phyloP scores from a whole-genome alignment of 2,113 vertebrate species.

The Podarcis cretensis region DNA sequence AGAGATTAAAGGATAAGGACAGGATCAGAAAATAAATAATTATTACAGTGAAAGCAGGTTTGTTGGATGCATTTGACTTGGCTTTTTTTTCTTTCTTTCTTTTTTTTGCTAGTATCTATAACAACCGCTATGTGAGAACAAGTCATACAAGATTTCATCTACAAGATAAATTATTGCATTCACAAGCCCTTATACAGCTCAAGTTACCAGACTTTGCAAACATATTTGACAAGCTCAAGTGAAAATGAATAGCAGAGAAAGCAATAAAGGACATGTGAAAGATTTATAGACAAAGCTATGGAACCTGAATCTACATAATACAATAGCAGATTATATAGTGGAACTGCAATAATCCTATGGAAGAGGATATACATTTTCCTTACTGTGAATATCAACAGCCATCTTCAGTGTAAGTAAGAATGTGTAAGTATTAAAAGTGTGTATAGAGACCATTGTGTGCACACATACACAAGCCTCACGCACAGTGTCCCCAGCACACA shows the following conservation, averaged over 20 bases:
- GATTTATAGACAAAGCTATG: conserved; percentile 5
- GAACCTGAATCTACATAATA: not conserved
- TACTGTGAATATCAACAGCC: not conserved
- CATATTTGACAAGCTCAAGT: not conserved
- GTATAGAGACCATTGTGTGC: too few species aligned
- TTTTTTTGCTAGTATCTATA: not conserved
- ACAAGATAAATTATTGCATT: conserved; percentile 26
- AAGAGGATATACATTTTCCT: not conserved
- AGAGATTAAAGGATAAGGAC: not conserved
- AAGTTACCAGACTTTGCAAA: conserved; percentile 33
- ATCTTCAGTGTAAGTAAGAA: too few species aligned
- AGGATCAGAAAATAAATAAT: conserved; percentile 19
- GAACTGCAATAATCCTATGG: not conserved
- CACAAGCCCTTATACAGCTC: conserved; percentile 18
- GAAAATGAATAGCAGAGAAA: conserved; percentile 1
- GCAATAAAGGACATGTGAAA: not conserved
- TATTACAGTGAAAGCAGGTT: conserved; percentile 36
- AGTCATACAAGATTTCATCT: conserved; percentile 6
- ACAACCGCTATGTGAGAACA: conserved; percentile 23
- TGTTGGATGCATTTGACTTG: conserved; percentile 27
- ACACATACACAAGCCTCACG: too few species aligned
- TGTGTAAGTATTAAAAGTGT: too few species aligned
- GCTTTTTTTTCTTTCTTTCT: not conserved
- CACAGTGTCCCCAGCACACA: too few species aligned
- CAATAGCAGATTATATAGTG: not conserved